phyloP scores from a whole-genome alignment of 1,140 invertebrate species.

The Liolophura sinensis region DNA sequence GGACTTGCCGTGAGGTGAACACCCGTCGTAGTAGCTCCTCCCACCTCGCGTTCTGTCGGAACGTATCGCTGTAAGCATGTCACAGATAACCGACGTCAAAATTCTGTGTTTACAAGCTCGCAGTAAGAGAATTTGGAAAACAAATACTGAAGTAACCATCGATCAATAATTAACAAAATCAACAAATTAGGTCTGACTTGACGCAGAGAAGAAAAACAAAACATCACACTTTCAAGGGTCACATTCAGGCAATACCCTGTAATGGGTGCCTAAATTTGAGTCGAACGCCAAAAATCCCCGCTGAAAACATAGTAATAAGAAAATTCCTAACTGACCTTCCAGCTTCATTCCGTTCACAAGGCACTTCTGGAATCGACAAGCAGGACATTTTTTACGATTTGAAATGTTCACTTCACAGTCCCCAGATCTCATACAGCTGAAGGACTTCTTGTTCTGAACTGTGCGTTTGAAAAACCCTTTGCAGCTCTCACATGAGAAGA shows the following conservation, averaged over 20 bases:
- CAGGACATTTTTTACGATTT: constrained; percentile 94
- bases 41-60: constrained; percentile 93
- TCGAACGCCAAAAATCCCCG: no score
- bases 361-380: constrained; percentile 96
- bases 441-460: constrained; percentile 96
- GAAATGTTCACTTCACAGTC: constrained; percentile 87
- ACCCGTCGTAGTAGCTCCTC: constrained; percentile 80
- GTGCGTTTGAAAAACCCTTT: constrained; percentile 99
- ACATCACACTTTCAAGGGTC: neutral
- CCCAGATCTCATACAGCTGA: constrained; percentile 88
- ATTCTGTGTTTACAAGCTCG: no score
- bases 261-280: neutral
- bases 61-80: constrained; percentile 76
- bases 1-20: constrained; percentile 40
- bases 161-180: no score
- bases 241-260: neutral
- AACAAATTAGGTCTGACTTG: no score
- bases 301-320: neutral
- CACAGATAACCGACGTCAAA: no score
- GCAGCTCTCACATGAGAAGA: constrained; percentile 95
- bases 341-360: constrained; percentile 95
- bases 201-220: neutral
- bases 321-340: constrained; percentile 70
- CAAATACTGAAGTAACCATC: no score
- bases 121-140: no score